phyloP scores from a whole-genome alignment of 2,888 invertebrate genomes.

The Crepidodera aurea region DNA sequence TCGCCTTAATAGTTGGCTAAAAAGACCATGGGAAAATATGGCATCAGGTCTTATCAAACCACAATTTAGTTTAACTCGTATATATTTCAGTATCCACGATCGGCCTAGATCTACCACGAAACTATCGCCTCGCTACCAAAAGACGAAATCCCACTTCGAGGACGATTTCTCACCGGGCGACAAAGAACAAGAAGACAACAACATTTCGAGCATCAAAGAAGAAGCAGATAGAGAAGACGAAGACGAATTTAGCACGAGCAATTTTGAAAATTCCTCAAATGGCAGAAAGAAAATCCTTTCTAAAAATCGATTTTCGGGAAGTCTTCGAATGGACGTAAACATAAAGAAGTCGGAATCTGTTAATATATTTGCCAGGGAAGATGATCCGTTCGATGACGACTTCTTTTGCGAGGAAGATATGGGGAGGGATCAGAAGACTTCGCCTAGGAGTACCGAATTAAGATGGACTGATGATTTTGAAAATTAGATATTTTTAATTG shows the following conservation, averaged over 20 bases:
- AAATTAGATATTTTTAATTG: constrained; percentile 43
- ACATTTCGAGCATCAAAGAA: constrained; percentile 56
- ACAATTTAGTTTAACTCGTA: too few relatives aligned
- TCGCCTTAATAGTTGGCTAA: too few relatives aligned
- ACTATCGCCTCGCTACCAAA: constrained; percentile 45
- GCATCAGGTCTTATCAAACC: too few relatives aligned
- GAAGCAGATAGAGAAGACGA: constrained; percentile 54
- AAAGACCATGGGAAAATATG: too few relatives aligned
- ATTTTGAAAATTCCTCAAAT: constrained; percentile 46
- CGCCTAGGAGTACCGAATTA: constrained; percentile 52
- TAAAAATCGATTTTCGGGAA: constrained; percentile 52
- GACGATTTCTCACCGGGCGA: constrained; percentile 68
- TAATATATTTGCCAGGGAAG: constrained; percentile 86
- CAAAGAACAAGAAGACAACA: constrained; percentile 45
- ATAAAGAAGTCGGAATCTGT: constrained; percentile 89
- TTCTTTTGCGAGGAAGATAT: constrained; percentile 72
- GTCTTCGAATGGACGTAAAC: constrained; percentile 64
- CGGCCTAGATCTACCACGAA: constrained; percentile 35
- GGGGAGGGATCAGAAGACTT: constrained; percentile 38
- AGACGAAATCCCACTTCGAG: constrained; percentile 62
- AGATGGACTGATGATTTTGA: constrained; percentile 64
- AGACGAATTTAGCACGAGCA: constrained; percentile 50
- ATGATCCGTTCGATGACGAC: constrained; percentile 89
- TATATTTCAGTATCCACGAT: constrained; percentile 13
- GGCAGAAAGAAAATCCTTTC: constrained; percentile 52